phyloP scores from a whole-genome alignment of 1,140 invertebrate species.

The Carposina sasakii region DNA sequence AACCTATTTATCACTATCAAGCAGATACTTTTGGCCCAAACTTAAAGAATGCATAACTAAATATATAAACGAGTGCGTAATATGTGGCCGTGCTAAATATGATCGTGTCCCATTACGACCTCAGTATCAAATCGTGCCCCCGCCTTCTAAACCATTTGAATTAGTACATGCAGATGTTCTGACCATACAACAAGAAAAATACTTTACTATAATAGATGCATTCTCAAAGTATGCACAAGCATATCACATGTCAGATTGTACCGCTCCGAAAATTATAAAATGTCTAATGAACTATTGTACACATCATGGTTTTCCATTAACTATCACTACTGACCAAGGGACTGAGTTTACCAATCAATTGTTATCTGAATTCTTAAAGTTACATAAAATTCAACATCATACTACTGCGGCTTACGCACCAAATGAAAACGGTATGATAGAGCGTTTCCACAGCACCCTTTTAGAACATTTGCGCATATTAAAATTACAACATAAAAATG shows the following conservation, averaged over 20 bases:
- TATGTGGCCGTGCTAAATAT: constrained; percentile 1
- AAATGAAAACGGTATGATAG: constrained; percentile 7
- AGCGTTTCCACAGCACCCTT: constrained; percentile 8
- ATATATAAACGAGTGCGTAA: constrained; percentile 1
- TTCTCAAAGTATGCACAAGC: constrained; percentile 11
- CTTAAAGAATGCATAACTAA: neutral
- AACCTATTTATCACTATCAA: neutral
- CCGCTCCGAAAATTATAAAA: constrained; percentile 2
- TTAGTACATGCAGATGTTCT: constrained; percentile 1
- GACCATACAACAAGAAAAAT: constrained; percentile 3
- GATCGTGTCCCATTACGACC: constrained; percentile 1
- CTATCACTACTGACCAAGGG: neutral
- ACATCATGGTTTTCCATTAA: constrained; percentile 6
- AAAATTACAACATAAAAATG: constrained; percentile 1
- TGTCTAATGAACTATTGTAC: neutral
- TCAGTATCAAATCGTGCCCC: constrained; percentile 1
- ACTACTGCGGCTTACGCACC: neutral
- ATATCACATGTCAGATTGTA: neutral
- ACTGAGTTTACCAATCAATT: constrained; percentile 20
- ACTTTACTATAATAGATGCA: constrained; percentile 6
- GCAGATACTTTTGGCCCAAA: constrained; percentile 6
- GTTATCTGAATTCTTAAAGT: neutral
- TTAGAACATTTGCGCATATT: constrained; percentile 9
- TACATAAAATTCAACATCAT: constrained; percentile 3
- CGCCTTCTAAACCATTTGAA: neutral